Base-by-base conservation (phyloP, 2,888 invertebrate genomes). In the Leptinotarsa peninsularis region DNA sequence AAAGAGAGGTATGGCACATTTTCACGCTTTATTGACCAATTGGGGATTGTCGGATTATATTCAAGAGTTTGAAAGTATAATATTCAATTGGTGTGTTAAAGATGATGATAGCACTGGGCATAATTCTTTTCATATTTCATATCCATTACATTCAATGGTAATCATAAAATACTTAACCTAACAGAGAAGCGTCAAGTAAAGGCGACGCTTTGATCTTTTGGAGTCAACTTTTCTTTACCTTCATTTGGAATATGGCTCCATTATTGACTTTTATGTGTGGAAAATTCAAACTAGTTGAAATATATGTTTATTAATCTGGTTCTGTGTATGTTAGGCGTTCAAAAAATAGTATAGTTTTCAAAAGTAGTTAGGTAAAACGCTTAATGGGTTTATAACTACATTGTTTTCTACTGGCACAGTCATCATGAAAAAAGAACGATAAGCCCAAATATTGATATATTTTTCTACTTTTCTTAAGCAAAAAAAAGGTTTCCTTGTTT, bases 21-120 rank as follows among this genome's bases (percentile, higher is more conserved):
- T 27, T 43, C 66, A 66, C 33, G 66, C 33, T 33, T 18, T 43
- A 33, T 33, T 66, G 33, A 13, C 17, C 3, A 15, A 66, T 33
- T 66, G 33, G 66, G 66, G 66, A 33, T 33, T 66, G 33, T 33
- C 66, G 33, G 66, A 66, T 66, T 66, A 27, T 33, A 66, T 66
- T 14, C 66, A 17, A 66, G 66, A 66, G 66, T 66, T 66, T 66
- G 66, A 66, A 66, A 49, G 43, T 43, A 66, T 23, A 23, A 23
- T 23, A 23, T 23, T 23, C 23, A 3, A 23, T 4, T 23, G 23
- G 23, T 23, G 4, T 23, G 3, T 23, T 23, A 23, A 23, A 2
- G 23, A 23, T 23, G 23, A 0, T 23, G 4, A 3, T 23, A 23
- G 3, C 4, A 23, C 23, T 23, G 23, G 23, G 23, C 23, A 23